Base-by-base conservation (phyloP, 2,888 invertebrate genomes). In the Sphecodes monilicornis region DNA sequence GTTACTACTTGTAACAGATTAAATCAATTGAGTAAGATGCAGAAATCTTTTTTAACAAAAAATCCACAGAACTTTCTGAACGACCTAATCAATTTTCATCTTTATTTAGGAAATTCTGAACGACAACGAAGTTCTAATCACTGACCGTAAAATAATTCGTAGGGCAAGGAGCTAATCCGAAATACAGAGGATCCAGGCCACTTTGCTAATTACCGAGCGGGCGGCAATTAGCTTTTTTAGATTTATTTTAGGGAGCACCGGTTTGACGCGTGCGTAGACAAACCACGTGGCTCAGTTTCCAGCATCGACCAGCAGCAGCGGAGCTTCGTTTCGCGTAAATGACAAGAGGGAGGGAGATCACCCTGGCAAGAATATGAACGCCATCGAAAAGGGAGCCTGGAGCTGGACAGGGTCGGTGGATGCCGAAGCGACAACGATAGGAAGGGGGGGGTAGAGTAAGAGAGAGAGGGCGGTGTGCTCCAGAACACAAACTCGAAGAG, bases 271-370 rank as follows among this genome's bases (percentile, higher is more conserved):
- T 86, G 85, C 85, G 85, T 86, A 73, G 36, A 85, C 10, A 71
- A 75, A 81, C 50, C 86, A 78, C 75, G 81, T 75, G 85, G 39
- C 77, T 57, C 77, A 22, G 68, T 69, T 39, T 57, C 69, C 80
- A 77, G 83, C 88, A 88, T 88, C 88, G 89, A 89, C 88, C 88
- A 87, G 85, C 69, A 32, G 75, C 16, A 29, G 3, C 11, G n/a
- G 3, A 68, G 46, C 76, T 84, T 81, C 81, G 85, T 85, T 87
- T 85, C 87, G 85, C 84, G 80, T 81, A 89, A 86, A 84, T 81
- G 84, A 87, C 80, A 76, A 68, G 71, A 54, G 54, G 11, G 54
- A n/a, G 41, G 13, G 57, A 43, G 66, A 32, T 72, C 64, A 70
- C 64, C 39, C n/a, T 5, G 57, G 72, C 78, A 36, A 84, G 70